phyloP scores from a whole-genome alignment of 2,888 invertebrate species.

The Leucoma salicis region DNA sequence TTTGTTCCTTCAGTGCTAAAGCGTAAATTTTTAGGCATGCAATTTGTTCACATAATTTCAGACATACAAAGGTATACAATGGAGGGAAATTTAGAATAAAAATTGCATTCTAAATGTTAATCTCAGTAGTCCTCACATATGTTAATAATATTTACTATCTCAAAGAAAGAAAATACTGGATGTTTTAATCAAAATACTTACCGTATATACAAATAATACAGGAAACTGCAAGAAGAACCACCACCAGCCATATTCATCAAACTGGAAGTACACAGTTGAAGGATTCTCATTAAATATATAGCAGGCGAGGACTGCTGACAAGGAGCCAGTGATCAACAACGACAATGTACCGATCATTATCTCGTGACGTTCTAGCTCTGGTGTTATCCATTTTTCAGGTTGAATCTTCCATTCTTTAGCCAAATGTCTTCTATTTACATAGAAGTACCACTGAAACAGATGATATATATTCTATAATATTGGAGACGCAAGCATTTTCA shows the following conservation, averaged over 20 bases:
- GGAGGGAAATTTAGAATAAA: too few relatives aligned
- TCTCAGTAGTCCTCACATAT: too few relatives aligned
- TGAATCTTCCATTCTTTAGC: constrained; percentile 89
- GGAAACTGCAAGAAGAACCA: constrained; percentile 86
- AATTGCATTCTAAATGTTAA: too few relatives aligned
- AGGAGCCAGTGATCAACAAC: constrained; percentile 76
- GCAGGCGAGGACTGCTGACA: constrained; percentile 84
- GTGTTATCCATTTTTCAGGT: constrained; percentile 85
- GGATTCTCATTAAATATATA: constrained; percentile 86
- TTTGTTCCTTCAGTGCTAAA: too few relatives aligned
- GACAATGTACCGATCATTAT: constrained; percentile 84
- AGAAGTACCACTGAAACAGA: constrained; percentile 85
- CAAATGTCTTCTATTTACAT: constrained; percentile 82
- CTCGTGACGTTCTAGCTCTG: constrained; percentile 86
- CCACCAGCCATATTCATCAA: constrained; percentile 83
- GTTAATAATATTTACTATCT: too few relatives aligned
- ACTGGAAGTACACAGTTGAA: constrained; percentile 84
- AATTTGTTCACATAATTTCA: too few relatives aligned
- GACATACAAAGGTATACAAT: too few relatives aligned
- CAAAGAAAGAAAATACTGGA: too few relatives aligned
- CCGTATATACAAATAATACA: constrained; percentile 84
- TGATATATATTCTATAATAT: neutral
- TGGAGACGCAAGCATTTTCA: too few relatives aligned
- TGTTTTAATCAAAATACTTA: constrained; percentile 54
- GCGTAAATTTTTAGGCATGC: too few relatives aligned